phyloP scores from a whole-genome alignment of 2,888 invertebrate species.

The Linyphia triangularis region DNA sequence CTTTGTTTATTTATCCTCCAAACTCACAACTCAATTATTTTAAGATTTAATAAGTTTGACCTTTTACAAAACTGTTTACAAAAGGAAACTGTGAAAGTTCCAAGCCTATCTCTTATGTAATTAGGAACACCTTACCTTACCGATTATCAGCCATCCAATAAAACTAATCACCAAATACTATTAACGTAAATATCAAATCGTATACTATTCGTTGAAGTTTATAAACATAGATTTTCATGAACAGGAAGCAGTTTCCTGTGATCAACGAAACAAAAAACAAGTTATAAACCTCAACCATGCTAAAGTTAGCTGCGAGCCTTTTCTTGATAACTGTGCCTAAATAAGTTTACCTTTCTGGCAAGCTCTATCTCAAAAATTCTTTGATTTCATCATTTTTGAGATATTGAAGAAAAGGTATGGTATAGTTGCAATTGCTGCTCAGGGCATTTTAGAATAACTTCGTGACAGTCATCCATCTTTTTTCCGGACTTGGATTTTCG shows the following conservation, averaged over 20 bases:
- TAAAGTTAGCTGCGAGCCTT: too few species aligned
- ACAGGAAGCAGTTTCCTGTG: too few species aligned
- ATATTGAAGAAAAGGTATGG: too few species aligned
- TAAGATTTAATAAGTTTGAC: not conserved
- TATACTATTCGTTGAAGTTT: not conserved
- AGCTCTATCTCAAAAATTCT: too few species aligned
- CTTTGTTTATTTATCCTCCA: not conserved
- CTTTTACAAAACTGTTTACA: not conserved
- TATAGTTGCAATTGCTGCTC: too few species aligned
- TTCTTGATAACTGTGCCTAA: too few species aligned
- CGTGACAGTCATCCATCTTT: too few species aligned
- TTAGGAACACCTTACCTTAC: not conserved
- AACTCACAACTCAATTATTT: not conserved
- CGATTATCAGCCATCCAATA: not conserved
- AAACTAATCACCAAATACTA: not conserved
- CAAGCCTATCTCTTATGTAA: not conserved
- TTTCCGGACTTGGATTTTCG: too few species aligned
- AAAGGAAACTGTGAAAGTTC: not conserved
- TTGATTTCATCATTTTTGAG: too few species aligned
- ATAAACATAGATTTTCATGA: not conserved
- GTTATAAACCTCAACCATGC: not conserved
- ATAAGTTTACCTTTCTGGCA: too few species aligned
- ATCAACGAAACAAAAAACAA: not conserved
- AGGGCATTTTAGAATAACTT: too few species aligned
- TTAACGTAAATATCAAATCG: not conserved